Evolutionary conservation across 23 tunicate genomes (phyloP).

Genomic region (Aplidium turbinatum): DNA sequence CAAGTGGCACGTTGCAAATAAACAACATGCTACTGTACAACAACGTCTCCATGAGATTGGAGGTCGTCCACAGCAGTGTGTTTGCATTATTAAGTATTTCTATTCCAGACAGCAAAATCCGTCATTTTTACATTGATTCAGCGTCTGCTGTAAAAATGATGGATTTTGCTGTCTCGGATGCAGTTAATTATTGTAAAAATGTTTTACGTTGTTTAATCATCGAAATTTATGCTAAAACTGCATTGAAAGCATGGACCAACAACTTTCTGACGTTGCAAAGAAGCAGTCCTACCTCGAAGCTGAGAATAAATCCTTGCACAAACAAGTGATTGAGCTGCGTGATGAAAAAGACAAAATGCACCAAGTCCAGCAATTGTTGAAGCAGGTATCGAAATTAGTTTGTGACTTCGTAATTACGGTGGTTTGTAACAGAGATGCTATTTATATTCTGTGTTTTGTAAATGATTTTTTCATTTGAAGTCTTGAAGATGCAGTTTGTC

Average conservation of each 20-base stretch:
- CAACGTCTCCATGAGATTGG: too few relatives aligned
- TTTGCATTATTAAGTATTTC: too few relatives aligned
- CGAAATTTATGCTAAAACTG: too few relatives aligned
- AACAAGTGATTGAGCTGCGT: slow-evolving; percentile 44
- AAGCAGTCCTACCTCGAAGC: slow-evolving; percentile 67
- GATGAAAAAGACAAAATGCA: slow-evolving; percentile 25
- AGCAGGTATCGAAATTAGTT: slow-evolving; percentile 47
- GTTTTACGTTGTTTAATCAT: too few relatives aligned
- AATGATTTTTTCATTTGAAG: too few relatives aligned
- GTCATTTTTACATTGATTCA: too few relatives aligned
- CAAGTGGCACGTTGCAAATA: background rate
- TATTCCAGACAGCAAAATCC: too few relatives aligned
- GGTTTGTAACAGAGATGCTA: background rate
- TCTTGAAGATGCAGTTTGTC: too few relatives aligned
- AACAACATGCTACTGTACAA: background rate
- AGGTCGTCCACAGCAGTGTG: too few relatives aligned
- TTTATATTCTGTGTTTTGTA: slow-evolving; percentile 4
- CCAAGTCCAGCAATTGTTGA: slow-evolving; percentile 45
- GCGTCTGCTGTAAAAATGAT: too few relatives aligned
- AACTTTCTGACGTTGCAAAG: slow-evolving; percentile 38
- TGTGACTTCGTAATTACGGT: background rate
- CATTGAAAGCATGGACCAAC: too few relatives aligned
- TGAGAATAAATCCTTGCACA: slow-evolving; percentile 26
- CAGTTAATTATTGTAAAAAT: too few relatives aligned
- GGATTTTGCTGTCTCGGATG: background rate